Conservation (phyloP, 2,797 vertebrate species). For the Potorous gilbertii region DNA sequence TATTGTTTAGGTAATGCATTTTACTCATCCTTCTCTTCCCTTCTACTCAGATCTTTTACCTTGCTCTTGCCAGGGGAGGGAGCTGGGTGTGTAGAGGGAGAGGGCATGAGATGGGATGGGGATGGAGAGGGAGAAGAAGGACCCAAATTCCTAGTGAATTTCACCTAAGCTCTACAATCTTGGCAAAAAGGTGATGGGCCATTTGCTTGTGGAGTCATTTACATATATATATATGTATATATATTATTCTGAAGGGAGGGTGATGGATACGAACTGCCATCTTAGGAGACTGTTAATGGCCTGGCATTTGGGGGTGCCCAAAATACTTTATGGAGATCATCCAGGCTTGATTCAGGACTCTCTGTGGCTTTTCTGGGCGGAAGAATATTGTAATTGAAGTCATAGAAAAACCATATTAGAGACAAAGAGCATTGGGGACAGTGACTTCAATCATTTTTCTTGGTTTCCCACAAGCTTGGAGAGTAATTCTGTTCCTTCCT, state of each 20-base stretch:
- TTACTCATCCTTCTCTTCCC: slow-evolving; percentile 43
- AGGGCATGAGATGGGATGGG: no score
- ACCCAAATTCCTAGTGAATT: not conserved
- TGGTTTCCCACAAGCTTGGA: not conserved
- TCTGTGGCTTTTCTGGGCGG: not conserved
- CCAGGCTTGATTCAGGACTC: not conserved
- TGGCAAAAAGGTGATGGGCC: not conserved
- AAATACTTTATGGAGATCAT: not conserved
- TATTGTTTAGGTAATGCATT: slow-evolving; percentile 83
- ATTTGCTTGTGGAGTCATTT: not conserved
- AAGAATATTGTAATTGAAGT: not conserved
- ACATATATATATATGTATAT: not conserved
- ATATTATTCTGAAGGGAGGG: not conserved
- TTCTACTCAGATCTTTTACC: not conserved
- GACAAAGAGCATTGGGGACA: not conserved
- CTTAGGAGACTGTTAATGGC: not conserved
- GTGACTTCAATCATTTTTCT: not conserved
- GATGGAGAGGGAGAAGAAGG: not conserved
- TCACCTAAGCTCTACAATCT: not conserved
- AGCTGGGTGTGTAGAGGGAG: not conserved
- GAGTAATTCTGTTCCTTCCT: not conserved
- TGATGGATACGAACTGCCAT: not conserved
- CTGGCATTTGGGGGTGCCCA: not conserved
- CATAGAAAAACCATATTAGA: not conserved
- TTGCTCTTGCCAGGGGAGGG: not conserved